Conservation (phyloP, 2,797 vertebrate species). For the Typhlichthys eigenmanni region DNA sequence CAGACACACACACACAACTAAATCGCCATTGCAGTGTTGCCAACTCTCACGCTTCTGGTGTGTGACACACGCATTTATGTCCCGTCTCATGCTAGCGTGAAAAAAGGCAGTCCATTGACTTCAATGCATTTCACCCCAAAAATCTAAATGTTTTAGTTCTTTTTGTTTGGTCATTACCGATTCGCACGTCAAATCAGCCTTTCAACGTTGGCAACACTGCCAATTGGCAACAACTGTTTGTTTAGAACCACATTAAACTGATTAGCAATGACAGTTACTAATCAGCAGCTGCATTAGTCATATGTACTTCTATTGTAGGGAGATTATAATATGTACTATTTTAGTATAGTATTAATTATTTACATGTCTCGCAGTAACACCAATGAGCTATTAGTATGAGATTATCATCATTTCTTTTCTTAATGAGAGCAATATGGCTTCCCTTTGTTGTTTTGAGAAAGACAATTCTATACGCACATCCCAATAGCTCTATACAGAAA, state of each 20-base stretch:
- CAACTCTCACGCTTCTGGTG: too few species aligned
- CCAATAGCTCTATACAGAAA: slow-evolving; percentile 60
- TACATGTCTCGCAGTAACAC: slow-evolving; percentile 15
- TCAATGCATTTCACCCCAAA: too few species aligned
- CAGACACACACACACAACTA: neutral
- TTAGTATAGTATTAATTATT: slow-evolving; percentile 1
- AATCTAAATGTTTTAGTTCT: too few species aligned
- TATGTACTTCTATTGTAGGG: slow-evolving; percentile 15
- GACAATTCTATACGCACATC: slow-evolving; percentile 62
- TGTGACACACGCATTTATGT: too few species aligned
- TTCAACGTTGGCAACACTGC: too few species aligned
- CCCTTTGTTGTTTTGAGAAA: slow-evolving; percentile 25
- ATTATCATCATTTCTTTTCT: slow-evolving; percentile 23
- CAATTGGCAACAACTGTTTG: too few species aligned
- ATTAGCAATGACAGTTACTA: neutral
- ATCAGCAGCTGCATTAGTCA: slow-evolving; percentile 21
- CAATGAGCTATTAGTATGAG: slow-evolving; percentile 41
- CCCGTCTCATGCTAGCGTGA: too few species aligned
- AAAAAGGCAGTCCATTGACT: too few species aligned
- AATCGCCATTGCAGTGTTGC: neutral
- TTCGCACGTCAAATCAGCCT: too few species aligned
- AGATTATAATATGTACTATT: slow-evolving; percentile 19
- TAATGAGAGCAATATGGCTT: slow-evolving; percentile 13
- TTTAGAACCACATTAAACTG: too few species aligned
- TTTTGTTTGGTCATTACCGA: too few species aligned